Conservation (phyloP, 2,888 invertebrate genomes). For the Rhaphigaster nebulosa region DNA sequence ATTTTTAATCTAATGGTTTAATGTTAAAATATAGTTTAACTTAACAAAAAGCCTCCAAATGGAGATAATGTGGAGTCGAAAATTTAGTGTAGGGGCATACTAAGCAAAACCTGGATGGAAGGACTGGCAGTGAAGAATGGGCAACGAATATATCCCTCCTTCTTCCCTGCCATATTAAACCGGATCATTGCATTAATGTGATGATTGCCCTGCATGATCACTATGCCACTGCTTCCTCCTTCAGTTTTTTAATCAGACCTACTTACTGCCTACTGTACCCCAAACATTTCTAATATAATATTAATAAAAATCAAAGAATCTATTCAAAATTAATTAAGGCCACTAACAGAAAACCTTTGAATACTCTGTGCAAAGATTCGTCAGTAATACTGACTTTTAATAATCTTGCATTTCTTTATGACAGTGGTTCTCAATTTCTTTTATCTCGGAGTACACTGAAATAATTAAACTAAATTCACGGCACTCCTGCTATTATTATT, state of each 20-base stretch:
- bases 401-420: too few relatives aligned
- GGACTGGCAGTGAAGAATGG: constrained; percentile 2
- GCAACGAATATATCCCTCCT: not conserved
- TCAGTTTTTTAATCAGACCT: constrained; percentile 1
- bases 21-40: too few relatives aligned
- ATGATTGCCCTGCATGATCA: constrained; percentile 28
- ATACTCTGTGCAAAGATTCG: too few relatives aligned
- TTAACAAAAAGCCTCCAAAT: too few relatives aligned
- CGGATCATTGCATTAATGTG: constrained; percentile 28
- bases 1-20: too few relatives aligned
- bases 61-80: too few relatives aligned
- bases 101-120: not conserved
- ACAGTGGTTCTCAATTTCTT: too few relatives aligned
- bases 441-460: too few relatives aligned
- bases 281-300: not conserved
- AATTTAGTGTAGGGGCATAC: too few relatives aligned
- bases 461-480: too few relatives aligned
- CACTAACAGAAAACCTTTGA: not conserved
- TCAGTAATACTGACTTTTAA: too few relatives aligned
- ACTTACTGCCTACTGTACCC: not conserved
- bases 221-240: constrained; percentile 14
- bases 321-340: not conserved
- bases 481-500: too few relatives aligned
- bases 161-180: constrained; percentile 2
- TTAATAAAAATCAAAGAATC: not conserved